Conservation (phyloP, 2,797 vertebrate genomes). For the Falco peregrinus region DNA sequence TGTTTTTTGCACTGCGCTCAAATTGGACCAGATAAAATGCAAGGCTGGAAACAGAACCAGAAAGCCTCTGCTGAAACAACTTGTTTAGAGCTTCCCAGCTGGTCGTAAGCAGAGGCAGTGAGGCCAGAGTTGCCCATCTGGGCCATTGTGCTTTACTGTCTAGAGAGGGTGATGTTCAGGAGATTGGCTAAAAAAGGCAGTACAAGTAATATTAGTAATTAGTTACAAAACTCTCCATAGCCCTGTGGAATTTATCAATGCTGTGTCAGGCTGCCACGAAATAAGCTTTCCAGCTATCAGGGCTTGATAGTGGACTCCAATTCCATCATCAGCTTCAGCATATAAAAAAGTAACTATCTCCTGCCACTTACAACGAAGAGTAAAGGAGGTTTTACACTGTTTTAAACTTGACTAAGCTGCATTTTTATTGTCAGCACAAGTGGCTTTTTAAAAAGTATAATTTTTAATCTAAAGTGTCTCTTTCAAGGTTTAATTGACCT, state of each 20-base stretch:
- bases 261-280: neutral
- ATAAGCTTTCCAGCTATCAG: neutral
- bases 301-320: neutral
- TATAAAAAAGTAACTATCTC: slow-evolving; percentile 12
- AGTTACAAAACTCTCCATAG: neutral
- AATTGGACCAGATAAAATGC: neutral
- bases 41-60: neutral
- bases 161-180: neutral
- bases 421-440: neutral
- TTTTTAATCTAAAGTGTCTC: neutral
- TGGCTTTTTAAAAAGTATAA: neutral
- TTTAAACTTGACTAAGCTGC: neutral
- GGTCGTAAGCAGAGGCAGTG: neutral
- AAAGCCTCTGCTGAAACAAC: neutral
- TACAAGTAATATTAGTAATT: neutral
- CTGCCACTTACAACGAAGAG: neutral
- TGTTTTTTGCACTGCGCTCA: fast-evolving
- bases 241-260: neutral
- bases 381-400: neutral
- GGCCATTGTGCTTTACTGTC: fast-evolving
- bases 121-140: neutral
- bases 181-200: neutral
- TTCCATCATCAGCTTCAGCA: neutral
- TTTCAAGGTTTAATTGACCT: neutral
- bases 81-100: neutral